Base-by-base conservation (phyloP, 2,888 invertebrate genomes). In the Leptopilina myrica region DNA sequence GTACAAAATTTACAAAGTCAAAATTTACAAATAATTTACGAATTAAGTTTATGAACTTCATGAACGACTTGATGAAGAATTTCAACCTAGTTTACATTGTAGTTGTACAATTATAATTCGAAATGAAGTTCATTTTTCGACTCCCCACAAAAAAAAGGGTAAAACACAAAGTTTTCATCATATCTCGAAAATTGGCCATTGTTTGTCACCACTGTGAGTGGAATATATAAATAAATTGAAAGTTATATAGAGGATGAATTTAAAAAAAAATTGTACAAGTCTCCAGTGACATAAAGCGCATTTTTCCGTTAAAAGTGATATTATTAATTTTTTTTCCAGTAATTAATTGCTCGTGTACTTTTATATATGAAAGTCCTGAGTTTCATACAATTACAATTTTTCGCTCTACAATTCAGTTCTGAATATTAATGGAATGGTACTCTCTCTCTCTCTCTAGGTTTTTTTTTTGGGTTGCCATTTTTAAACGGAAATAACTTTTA, bases 401-500 rank as follows among this genome's bases (percentile, higher is more conserved):
- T 26, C n/a, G 7, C 15, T 69, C 69, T 26, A 69, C 26, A 69
- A 40, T 49, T 49, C 14, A 26, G 49, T 8, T 33, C 49, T 11
- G 49, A 69, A 69, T 69, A 26, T 69, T 69, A 53, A 69, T 49
- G 69, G 26, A 49, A 69, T 14, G 49, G 20, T 20, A 20, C 20
- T 20, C 20, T 20, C 20, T 20, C 20, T 20, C 20, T 33, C 33
- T 33, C 33, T 33, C 5, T 33, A 3, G 3, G 3, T 33, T 33
- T 33, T 33, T 33, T 33, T 53, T 69, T 69, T 26, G 20, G 20
- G 1, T 49, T 49, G 69, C 53, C 53, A 69, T 69, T 69, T 67
- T 53, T 49, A 49, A 69, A 69, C 69, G 14, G 69, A 69, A 73
- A 73, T 73, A 73, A 56, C 73, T 73, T 11, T 11, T 53, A 33